These are phyloP conservation scores for Unio pictorum DNA, from an alignment of 2,888 invertebrate species.

Conservation along the genomic window DNA sequence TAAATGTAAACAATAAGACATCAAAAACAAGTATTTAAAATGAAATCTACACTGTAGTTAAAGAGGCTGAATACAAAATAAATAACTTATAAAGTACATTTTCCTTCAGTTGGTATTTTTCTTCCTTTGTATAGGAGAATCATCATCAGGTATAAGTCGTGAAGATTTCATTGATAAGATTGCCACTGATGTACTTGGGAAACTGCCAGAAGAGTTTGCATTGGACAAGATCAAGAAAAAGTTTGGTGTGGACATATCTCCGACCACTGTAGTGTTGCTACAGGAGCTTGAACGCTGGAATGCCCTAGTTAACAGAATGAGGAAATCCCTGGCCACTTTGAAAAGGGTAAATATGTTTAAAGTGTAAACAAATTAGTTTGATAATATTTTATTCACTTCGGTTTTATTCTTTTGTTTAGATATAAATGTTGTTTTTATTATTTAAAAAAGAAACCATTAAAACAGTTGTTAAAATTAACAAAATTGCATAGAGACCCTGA, in stretches of 20 bases:
- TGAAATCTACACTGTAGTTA: too few relatives aligned
- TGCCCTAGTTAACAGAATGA: slow-evolving; percentile 81
- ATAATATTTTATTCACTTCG: not conserved
- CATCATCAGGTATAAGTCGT: slow-evolving; percentile 82
- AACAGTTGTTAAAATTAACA: too few relatives aligned
- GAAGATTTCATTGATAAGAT: slow-evolving; percentile 89
- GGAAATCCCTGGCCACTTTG: slow-evolving; percentile 80
- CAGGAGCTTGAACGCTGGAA: slow-evolving; percentile 93
- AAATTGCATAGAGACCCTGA: too few relatives aligned
- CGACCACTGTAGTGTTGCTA: slow-evolving; percentile 87
- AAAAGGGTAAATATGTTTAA: slow-evolving; percentile 64
- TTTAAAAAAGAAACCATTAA: too few relatives aligned
- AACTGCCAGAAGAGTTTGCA: slow-evolving; percentile 85
- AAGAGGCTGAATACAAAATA: too few relatives aligned
- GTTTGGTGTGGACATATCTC: slow-evolving; percentile 85
- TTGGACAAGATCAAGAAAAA: slow-evolving; percentile 85
- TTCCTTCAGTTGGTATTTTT: too few relatives aligned
- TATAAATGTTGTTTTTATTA: too few relatives aligned
- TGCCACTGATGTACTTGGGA: slow-evolving; percentile 83
- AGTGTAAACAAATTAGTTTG: not conserved
- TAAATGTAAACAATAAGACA: too few relatives aligned
- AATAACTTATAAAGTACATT: too few relatives aligned
- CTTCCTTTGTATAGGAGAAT: slow-evolving; percentile 75
- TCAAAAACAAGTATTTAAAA: too few relatives aligned
- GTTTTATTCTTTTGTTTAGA: too few relatives aligned